Percentiles rank a stretch among this genome's conserved stretches.
Evolutionary conservation across 2,113 vertebrate genomes (phyloP).

Genomic region (Terrapene triunguis): DNA sequence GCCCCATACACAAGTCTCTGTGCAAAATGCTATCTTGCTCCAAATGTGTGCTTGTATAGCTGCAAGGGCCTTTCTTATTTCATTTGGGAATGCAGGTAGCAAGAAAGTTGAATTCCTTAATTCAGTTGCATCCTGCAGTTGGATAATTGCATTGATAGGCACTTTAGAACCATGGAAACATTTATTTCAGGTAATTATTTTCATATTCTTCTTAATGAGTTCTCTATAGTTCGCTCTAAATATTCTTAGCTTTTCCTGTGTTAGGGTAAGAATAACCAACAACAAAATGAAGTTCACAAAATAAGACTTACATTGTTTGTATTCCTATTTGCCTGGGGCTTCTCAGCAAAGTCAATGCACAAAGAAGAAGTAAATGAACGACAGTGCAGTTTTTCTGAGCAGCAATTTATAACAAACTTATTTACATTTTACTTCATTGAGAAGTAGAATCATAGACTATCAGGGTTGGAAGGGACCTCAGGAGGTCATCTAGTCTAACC

Average conservation of each 20-base stretch:
- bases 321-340: not conserved
- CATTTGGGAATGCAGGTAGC: not conserved
- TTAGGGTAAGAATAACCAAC: not conserved
- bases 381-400: not conserved
- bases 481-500: too few species aligned
- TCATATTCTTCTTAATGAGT: not conserved
- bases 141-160: not conserved
- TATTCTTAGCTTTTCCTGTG: not conserved
- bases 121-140: not conserved
- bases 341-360: not conserved
- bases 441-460: not conserved
- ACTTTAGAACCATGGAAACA: not conserved
- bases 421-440: not conserved
- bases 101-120: not conserved
- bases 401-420: not conserved
- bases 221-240: not conserved
- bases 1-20: not conserved
- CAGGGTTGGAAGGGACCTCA: too few species aligned
- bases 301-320: not conserved
- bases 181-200: fast-evolving
- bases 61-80: not conserved
- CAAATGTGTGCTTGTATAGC: not conserved
- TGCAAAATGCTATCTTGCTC: not conserved
- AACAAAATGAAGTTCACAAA: not conserved
- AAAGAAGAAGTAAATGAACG: not conserved